Conservation (phyloP, 2,888 invertebrate species). For the Troides aeacus region DNA sequence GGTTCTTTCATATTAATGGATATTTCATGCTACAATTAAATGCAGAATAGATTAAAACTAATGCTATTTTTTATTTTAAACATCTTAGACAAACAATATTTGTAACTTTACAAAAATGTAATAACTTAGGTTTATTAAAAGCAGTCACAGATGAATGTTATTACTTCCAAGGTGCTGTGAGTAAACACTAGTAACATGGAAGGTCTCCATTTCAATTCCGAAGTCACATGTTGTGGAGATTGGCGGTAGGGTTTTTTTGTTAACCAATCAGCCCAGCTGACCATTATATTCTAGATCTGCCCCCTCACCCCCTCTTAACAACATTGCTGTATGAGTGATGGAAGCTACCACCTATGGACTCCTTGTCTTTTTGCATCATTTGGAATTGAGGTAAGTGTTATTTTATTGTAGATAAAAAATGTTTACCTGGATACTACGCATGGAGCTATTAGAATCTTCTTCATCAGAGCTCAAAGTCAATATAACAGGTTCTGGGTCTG, state of each 20-base stretch:
- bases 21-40: conserved; percentile 60
- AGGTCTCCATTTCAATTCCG: neutral
- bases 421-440: conserved; percentile 63
- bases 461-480: conserved; percentile 86
- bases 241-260: too few relatives aligned
- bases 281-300: too few relatives aligned
- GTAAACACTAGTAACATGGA: too few relatives aligned
- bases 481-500: conserved; percentile 84
- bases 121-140: too few relatives aligned
- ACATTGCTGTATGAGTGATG: too few relatives aligned
- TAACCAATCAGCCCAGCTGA: too few relatives aligned
- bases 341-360: too few relatives aligned
- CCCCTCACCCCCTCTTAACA: too few relatives aligned
- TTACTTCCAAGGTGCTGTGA: too few relatives aligned
- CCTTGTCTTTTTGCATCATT: neutral
- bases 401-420: neutral
- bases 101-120: too few relatives aligned
- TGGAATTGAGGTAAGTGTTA: neutral
- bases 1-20: conserved; percentile 68
- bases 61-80: neutral
- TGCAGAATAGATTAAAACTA: neutral
- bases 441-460: conserved; percentile 80
- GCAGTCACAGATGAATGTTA: too few relatives aligned
- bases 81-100: too few relatives aligned
- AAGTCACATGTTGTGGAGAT: neutral